A percentile compares a stretch with the other conserved stretches of the same genome.
phyloP scores from a whole-genome alignment of 2,113 vertebrate species.

The Australoheros scitulus region DNA sequence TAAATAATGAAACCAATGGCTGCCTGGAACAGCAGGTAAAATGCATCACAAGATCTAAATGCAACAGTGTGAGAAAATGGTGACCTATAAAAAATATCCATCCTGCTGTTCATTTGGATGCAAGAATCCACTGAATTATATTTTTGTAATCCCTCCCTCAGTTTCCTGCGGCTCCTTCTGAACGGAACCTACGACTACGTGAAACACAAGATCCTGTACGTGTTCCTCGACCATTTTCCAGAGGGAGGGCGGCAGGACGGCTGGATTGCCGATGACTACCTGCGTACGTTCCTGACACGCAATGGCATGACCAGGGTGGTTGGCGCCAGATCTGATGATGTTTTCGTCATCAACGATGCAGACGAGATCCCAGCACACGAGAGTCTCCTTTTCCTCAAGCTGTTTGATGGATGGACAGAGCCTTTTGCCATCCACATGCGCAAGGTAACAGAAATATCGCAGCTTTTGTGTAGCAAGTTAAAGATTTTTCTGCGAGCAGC shows the following conservation, averaged over 20 bases:
- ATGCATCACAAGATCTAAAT: neutral
- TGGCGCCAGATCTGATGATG: constrained; percentile 85
- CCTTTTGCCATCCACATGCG: constrained; percentile 98
- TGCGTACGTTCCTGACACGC: constrained; percentile 92
- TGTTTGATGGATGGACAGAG: constrained; percentile 97
- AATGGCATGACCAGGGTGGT: constrained; percentile 87
- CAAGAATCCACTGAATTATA: neutral
- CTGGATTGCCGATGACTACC: constrained; percentile 97
- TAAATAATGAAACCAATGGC: neutral
- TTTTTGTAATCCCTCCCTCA: constrained; percentile 23
- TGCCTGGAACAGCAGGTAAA: neutral
- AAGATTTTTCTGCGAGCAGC: neutral
- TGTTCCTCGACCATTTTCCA: constrained; percentile 97
- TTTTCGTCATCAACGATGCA: constrained; percentile 96
- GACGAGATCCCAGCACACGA: constrained; percentile 95
- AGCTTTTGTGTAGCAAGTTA: neutral
- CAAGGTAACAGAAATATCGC: constrained; percentile 72
- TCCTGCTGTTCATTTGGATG: fast-evolving
- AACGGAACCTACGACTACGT: constrained; percentile 94
- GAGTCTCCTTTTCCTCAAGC: constrained; percentile 96
- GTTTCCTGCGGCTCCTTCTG: constrained; percentile 88
- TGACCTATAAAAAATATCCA: neutral
- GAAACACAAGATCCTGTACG: constrained; percentile 93
- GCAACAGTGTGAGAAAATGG: neutral
- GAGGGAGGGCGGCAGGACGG: constrained; percentile 93